A percentile compares a stretch with the other conserved stretches of the same genome.
These are phyloP conservation scores for Mastomys natalensis DNA, from an alignment of 2,113 vertebrate species.

Conservation along the genomic window DNA sequence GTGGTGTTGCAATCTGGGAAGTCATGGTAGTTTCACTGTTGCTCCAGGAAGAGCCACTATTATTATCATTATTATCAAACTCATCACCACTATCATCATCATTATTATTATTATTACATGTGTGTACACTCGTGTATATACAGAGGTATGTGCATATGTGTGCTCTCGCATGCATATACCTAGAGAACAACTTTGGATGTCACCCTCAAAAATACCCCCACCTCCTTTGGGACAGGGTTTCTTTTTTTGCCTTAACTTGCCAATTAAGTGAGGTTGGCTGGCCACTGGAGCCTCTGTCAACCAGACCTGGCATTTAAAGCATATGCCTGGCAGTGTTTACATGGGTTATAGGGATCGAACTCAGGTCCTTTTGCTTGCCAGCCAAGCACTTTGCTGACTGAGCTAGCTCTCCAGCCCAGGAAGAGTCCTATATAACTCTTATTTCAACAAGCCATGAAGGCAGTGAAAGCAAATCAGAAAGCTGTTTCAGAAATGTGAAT, in stretches of 20 bases:
- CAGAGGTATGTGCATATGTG: not conserved
- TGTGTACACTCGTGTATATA: not conserved
- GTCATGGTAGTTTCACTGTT: slow-evolving; percentile 34
- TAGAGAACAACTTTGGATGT: not conserved
- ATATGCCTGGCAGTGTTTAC: not conserved
- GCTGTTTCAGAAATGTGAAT: slow-evolving; percentile 8
- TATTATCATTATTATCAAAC: too few species aligned
- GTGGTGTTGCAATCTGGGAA: slow-evolving; percentile 57
- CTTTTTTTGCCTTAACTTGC: not conserved
- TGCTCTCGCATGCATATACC: too few species aligned
- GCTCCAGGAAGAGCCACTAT: slow-evolving; percentile 54
- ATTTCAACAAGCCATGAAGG: slow-evolving; percentile 59
- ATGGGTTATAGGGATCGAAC: not conserved
- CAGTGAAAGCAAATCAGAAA: slow-evolving; percentile 35
- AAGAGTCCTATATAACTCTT: slow-evolving; percentile 16
- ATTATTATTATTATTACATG: not conserved
- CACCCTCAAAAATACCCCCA: not conserved
- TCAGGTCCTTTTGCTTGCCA: not conserved
- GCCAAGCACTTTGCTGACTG: not conserved
- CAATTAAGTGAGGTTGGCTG: not conserved
- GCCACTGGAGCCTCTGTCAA: too few species aligned
- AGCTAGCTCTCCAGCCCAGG: not conserved
- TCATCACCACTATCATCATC: not conserved
- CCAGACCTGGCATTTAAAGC: not conserved
- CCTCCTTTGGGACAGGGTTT: not conserved